phyloP scores from a whole-genome alignment of 2,797 vertebrate genomes.

The Sciurus carolinensis region DNA sequence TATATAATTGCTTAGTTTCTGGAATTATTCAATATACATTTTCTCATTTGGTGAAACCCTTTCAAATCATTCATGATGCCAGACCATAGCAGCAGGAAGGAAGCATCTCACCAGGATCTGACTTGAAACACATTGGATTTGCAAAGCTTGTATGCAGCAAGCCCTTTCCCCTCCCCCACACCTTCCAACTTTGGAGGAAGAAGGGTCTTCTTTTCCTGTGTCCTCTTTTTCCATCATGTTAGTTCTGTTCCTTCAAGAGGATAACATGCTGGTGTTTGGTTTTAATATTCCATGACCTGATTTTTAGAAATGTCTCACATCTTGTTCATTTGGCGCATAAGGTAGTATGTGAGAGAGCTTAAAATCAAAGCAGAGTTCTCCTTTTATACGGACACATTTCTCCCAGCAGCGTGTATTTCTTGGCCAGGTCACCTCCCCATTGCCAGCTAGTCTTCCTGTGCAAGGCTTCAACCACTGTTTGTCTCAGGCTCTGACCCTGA shows the following conservation, averaged over 20 bases:
- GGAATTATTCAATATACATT: not conserved
- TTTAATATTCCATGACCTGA: not conserved
- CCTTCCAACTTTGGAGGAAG: not conserved
- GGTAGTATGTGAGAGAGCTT: not conserved
- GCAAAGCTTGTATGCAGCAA: not conserved
- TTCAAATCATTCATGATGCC: not conserved
- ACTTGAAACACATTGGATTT: not conserved
- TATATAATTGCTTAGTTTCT: not conserved
- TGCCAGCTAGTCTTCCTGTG: not conserved
- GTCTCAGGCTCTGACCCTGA: not conserved
- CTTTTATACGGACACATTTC: accelerated
- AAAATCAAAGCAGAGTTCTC: not conserved
- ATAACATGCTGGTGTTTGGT: not conserved
- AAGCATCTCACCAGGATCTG: not conserved
- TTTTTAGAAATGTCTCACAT: not conserved
- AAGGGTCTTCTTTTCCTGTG: not conserved
- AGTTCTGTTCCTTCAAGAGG: not conserved
- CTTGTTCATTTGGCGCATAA: not conserved
- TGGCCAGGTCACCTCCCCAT: not conserved
- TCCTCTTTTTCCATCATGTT: not conserved
- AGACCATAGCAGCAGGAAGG: not conserved
- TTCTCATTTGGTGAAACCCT: not conserved
- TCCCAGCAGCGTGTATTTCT: accelerated
- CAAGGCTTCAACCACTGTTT: not conserved
- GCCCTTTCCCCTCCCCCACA: too few species aligned